Evolutionary conservation across 2,113 vertebrate species (phyloP), one percentile per base, ranked within the genome.

Genomic region (Ia io): DNA sequence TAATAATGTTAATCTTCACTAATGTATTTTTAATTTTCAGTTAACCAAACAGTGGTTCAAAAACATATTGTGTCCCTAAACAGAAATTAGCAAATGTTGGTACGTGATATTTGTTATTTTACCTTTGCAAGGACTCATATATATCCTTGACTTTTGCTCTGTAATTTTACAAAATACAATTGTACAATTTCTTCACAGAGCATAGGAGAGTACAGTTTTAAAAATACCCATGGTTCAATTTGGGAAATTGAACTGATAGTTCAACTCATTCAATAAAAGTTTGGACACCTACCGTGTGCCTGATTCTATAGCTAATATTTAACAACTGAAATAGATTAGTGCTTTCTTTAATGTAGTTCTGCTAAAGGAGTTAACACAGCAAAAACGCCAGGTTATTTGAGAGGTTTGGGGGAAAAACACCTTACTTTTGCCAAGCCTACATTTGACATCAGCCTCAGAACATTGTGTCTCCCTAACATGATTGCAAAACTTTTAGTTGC

Each of bases 251-350:
- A 92, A 84, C 35, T 79, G 13, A 56, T 6, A 37, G 16, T 56
- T 91, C 32, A 86, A 89, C 40, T 76, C n/a, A 95, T 74, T 93
- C 65, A 94, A 16, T 86, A 53, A 85, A 93, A 70, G 1, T 82
- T 6, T 84, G 35, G 37, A 51, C 11, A 56, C 25, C 47, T 56
- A 44, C 12, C 6, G 0, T 44, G 3, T 59, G 10, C 25, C 71
- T 86, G 73, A 67, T 59, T 74, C n/a, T 8, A 63, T 18, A 71
- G 56, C 16, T 77, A 95, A 74, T 90, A 83, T 92, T 96, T 79
- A 95, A 84, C 35, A 89, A 65, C 6, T 90, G 32, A 16, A 69
- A 80, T 70, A 86, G 23, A 80, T 35, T 35, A 51, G 22, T 49
- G 44, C 1, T 84, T 85, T 44, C 28, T 47, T 73, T 51, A 51